Conservation (phyloP, 1,140 invertebrate genomes). For the Cydia splendana region DNA sequence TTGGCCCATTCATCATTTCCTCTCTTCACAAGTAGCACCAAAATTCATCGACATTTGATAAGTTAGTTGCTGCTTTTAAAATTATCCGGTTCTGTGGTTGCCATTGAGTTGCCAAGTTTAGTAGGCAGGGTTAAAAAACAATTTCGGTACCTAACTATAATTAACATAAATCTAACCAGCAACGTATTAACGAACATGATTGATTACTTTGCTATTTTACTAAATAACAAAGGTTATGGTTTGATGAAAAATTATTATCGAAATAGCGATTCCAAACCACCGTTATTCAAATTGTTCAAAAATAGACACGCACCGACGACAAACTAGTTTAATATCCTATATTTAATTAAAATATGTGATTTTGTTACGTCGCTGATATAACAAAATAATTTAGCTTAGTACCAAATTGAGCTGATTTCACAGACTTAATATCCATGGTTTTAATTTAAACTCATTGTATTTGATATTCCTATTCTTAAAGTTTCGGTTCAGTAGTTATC, state of each 20-base stretch:
- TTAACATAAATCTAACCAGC: not conserved
- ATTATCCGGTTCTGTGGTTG: not conserved
- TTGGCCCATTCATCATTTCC: not conserved
- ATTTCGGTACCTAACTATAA: no score
- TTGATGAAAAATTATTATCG: not conserved
- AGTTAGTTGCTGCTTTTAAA: not conserved
- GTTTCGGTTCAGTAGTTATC: constrained; percentile 26
- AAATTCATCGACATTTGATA: not conserved
- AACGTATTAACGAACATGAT: not conserved
- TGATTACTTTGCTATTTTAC: not conserved
- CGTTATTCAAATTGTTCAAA: not conserved
- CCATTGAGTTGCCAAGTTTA: not conserved
- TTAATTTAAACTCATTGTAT: constrained; percentile 20
- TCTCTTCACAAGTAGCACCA: constrained; percentile 11
- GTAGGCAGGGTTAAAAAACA: not conserved
- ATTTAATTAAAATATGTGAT: constrained; percentile 18
- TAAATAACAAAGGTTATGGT: not conserved
- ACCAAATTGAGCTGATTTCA: constrained; percentile 11
- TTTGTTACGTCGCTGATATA: constrained; percentile 3
- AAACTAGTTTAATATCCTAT: constrained; percentile 17
- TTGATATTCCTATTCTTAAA: constrained; percentile 17
- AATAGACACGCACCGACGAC: not conserved
- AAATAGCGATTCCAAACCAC: not conserved
- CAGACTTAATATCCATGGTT: constrained; percentile 4
- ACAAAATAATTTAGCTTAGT: constrained; percentile 19